Evolutionary conservation across 2,113 vertebrate species (phyloP), one percentile per base, ranked within the genome.

Genomic region (Lutjanus erythropterus): DNA sequence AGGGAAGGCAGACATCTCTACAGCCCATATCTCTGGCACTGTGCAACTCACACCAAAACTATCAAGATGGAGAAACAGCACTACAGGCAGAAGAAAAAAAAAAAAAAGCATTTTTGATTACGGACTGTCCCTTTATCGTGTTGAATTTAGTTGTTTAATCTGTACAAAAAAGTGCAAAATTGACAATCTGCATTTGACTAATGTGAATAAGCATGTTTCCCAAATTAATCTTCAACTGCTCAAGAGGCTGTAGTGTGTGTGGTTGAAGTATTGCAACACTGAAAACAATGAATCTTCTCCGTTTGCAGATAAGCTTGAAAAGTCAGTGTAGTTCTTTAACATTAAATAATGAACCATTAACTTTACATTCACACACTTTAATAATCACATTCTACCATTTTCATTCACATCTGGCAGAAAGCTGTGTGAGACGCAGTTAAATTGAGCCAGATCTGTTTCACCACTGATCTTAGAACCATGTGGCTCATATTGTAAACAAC

Each of bases 401-500:
- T 44, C 9, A 42, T 64, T 15, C 9, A 16, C 5, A 37, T 56
- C 42, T 15, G 6, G 8, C 10, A 39, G 21, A 46, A 27, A n/a
- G 16, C 19, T 11, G 5, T n/a, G 29, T 42, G 27, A 64, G 64
- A 64, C 8, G 1, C 6, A 47, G 21, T n/a, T 23, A 16, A 33
- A 52, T 3, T 9, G 53, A 62, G 18, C 39, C 33, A 42, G 76
- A 73, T 69, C 14, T 6, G 16, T 46, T 69, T 59, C 55, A 61
- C 4, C 15, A 2, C 52, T n/a, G 27, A 59, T 73, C 27, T 58
- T 9, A 31, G 23, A 59, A 25, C 15, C 49, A n/a, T 44, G 66
- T 25, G 33, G 41, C 31, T 77, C 62, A 29, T 23, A 56, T 25
- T 27, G 55, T n/a, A 50, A 78, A 84, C 49, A 81, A 70, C 50